Evolutionary conservation across 2,797 vertebrate genomes (phyloP).

Genomic region (Falco naumanni): DNA sequence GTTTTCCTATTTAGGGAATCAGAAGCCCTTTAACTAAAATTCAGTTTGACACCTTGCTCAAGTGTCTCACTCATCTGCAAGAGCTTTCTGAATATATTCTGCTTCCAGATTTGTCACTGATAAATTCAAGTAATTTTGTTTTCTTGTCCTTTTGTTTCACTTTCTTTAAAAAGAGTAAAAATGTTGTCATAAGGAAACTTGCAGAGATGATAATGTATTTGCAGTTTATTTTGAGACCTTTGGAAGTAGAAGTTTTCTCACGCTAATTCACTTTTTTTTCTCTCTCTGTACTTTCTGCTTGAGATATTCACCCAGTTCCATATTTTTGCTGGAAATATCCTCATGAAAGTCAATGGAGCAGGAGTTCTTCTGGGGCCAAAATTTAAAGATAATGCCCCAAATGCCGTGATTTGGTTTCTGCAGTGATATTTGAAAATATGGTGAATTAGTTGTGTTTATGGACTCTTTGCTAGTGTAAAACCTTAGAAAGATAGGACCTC

Average conservation of each 20-base stretch:
- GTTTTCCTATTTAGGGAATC: background rate
- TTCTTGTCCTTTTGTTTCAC: background rate
- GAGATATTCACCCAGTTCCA: background rate
- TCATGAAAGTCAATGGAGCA: background rate
- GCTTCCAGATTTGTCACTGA: background rate
- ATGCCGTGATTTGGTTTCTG: background rate
- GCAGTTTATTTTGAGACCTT: conserved; percentile 11
- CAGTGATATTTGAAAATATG: background rate
- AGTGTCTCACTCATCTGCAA: background rate
- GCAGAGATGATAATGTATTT: background rate
- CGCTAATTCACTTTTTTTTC: background rate
- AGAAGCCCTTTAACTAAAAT: background rate
- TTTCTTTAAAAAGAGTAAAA: background rate
- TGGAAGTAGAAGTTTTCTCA: conserved; percentile 1
- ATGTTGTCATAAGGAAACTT: background rate
- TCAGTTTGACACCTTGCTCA: background rate
- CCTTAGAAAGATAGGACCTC: background rate
- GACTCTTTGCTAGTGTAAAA: background rate
- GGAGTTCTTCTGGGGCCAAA: background rate
- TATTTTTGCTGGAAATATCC: background rate
- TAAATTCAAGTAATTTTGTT: background rate
- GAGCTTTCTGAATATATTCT: background rate
- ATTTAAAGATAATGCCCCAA: background rate
- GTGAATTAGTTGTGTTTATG: background rate
- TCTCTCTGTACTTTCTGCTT: background rate